These are phyloP conservation scores for Synergus itoensis DNA, from an alignment of 2,888 invertebrate species.

Conservation along the genomic window DNA sequence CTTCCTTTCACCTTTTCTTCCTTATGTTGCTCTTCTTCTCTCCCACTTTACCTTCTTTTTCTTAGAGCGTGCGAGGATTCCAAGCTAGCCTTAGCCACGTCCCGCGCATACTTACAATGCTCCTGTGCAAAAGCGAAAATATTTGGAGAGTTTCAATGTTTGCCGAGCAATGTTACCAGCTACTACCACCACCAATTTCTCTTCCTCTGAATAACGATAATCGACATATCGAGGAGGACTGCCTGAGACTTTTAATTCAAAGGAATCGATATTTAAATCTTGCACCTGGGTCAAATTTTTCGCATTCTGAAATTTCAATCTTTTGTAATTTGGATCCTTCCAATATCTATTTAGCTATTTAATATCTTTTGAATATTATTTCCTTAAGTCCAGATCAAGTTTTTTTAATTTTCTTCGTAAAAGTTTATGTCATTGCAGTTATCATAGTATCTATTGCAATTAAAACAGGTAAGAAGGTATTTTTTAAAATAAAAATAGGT, in stretches of 20 bases:
- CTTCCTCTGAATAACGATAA: slow-evolving; percentile 40
- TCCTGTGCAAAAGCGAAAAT: slow-evolving; percentile 55
- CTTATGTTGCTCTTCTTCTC: slow-evolving; percentile 49
- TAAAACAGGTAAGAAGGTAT: no score
- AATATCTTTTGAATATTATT: no score
- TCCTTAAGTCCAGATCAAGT: no score
- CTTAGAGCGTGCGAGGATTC: slow-evolving; percentile 64
- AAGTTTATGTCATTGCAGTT: no score
- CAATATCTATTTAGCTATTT: background rate
- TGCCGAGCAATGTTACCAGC: slow-evolving; percentile 28
- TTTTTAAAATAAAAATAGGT: no score
- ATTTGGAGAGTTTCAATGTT: slow-evolving; percentile 34
- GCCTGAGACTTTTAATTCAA: background rate
- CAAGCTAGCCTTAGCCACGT: slow-evolving; percentile 63
- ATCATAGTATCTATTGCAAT: no score
- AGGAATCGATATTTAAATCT: slow-evolving; percentile 14
- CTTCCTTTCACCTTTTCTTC: slow-evolving; percentile 43
- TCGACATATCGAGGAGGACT: slow-evolving; percentile 20
- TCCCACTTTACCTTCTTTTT: slow-evolving; percentile 54
- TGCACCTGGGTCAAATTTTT: slow-evolving; percentile 1
- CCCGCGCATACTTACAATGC: slow-evolving; percentile 64
- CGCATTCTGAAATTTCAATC: background rate
- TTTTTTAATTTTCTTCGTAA: no score
- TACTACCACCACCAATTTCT: slow-evolving; percentile 34
- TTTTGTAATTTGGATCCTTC: background rate